These are phyloP conservation scores for Agonopterix arenella DNA, from an alignment of 2,888 invertebrate species.

Conservation along the genomic window DNA sequence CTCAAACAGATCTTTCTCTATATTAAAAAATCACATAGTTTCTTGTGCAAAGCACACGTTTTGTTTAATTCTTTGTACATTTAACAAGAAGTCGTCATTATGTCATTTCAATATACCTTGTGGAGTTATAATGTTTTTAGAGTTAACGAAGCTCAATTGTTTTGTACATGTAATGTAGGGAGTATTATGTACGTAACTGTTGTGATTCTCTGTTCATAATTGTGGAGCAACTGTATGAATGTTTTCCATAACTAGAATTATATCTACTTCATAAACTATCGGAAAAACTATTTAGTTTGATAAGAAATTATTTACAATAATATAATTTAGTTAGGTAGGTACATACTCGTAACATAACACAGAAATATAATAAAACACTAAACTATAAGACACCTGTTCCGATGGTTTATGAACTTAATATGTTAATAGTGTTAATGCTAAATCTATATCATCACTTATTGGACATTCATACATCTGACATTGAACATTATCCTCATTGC, in stretches of 20 bases:
- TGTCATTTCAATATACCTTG: too few species aligned
- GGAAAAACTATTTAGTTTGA: conserved; percentile 16
- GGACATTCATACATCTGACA: conserved; percentile 72
- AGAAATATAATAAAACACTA: not conserved
- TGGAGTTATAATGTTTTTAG: too few species aligned
- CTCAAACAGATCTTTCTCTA: too few species aligned
- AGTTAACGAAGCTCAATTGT: too few species aligned
- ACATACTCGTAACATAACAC: not conserved
- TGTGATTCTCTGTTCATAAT: conserved; percentile 10
- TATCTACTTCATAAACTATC: conserved; percentile 66
- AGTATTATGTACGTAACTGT: too few species aligned
- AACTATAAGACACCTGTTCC: conserved; percentile 14
- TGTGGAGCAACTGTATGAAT: conserved; percentile 43
- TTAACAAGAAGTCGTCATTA: too few species aligned
- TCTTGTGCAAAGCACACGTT: too few species aligned
- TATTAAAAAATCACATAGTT: too few species aligned
- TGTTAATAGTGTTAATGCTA: conserved; percentile 73
- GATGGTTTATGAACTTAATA: conserved; percentile 58
- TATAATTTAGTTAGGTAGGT: not conserved
- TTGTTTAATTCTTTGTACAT: too few species aligned
- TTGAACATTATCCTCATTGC: conserved; percentile 66
- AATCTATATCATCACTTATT: conserved; percentile 64
- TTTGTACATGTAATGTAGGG: too few species aligned
- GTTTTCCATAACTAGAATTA: conserved; percentile 26
- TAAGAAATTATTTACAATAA: not conserved